A percentile compares a stretch with the other conserved stretches of the same genome.
These are phyloP conservation scores for Lepidochrysops patricia DNA, from an alignment of 2,888 invertebrate genomes.

Conservation along the genomic window DNA sequence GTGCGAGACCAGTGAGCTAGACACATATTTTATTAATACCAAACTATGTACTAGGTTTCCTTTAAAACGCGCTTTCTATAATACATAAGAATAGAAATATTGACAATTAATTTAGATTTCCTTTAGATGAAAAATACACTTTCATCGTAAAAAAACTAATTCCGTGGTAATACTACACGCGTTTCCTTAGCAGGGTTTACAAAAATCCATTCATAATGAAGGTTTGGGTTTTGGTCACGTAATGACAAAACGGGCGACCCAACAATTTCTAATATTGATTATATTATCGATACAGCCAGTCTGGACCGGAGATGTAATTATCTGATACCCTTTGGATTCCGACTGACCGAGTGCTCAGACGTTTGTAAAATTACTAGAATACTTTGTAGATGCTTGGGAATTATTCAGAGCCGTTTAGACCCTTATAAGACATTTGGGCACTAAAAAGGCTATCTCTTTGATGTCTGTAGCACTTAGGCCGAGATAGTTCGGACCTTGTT, in stretches of 20 bases:
- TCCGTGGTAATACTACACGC: too few relatives aligned
- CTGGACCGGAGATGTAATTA: conserved; percentile 9
- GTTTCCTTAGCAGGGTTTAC: too few relatives aligned
- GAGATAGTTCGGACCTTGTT: not conserved
- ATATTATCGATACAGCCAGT: not conserved
- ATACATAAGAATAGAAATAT: too few relatives aligned
- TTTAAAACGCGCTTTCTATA: too few relatives aligned
- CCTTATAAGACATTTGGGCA: not conserved
- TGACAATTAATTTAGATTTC: too few relatives aligned
- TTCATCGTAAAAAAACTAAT: too few relatives aligned
- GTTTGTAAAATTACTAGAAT: not conserved
- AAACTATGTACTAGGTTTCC: too few relatives aligned
- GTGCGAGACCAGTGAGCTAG: too few relatives aligned
- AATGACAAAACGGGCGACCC: conserved; percentile 9
- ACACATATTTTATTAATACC: too few relatives aligned
- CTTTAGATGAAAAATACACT: too few relatives aligned
- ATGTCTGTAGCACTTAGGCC: not conserved
- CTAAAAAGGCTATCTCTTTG: not conserved
- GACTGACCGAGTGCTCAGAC: not conserved
- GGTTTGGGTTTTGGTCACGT: not conserved
- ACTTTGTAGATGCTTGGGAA: not conserved
- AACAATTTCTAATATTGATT: not conserved
- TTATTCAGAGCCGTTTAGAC: not conserved
- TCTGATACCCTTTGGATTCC: not conserved
- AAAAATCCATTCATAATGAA: not conserved